Percentiles rank a stretch among this genome's conserved stretches.
Evolutionary conservation across 1,140 invertebrate species (phyloP).

Genomic region (Macrostomum lignano): DNA sequence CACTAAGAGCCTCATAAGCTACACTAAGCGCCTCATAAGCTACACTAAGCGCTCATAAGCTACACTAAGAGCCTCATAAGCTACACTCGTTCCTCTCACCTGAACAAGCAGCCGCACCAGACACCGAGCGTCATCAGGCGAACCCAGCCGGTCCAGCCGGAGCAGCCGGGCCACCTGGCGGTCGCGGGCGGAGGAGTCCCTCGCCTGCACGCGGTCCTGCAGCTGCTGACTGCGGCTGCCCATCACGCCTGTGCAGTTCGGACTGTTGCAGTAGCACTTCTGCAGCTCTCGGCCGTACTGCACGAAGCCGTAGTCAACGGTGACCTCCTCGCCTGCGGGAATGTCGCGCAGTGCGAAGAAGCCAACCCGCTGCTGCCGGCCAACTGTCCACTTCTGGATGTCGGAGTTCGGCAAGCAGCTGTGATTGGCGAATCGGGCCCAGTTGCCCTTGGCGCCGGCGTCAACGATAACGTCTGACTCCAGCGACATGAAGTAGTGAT

Average conservation of each 20-base stretch:
- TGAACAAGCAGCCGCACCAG: no score
- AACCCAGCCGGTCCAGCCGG: no score
- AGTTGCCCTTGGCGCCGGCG: conserved; percentile 61
- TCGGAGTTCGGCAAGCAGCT: conserved; percentile 89
- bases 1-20: no score
- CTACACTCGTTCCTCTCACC: no score
- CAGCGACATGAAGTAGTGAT: conserved; percentile 88
- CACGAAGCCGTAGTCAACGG: conserved; percentile 92
- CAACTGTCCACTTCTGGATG: conserved; percentile 96
- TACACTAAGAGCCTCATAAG: no score
- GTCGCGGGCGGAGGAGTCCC: no score
- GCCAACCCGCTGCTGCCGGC: conserved; percentile 70
- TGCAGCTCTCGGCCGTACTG: conserved; percentile 68
- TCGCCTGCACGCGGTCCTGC: conserved; percentile 3
- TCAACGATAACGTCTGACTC: conserved; percentile 78
- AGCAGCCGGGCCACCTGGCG: no score
- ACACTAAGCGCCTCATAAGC: no score
- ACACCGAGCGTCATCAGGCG: no score
- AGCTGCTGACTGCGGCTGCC: conserved; percentile 33
- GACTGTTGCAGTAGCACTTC: conserved; percentile 60
- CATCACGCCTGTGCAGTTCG: conserved; percentile 65
- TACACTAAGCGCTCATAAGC: no score
- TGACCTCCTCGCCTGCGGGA: conserved; percentile 60
- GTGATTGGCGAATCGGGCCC: conserved; percentile 87
- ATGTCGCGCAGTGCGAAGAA: conserved; percentile 67